Percentiles rank a stretch among this genome's conserved stretches.
phyloP scores from a whole-genome alignment of 2,888 invertebrate species.

The Idaea dimidiata region DNA sequence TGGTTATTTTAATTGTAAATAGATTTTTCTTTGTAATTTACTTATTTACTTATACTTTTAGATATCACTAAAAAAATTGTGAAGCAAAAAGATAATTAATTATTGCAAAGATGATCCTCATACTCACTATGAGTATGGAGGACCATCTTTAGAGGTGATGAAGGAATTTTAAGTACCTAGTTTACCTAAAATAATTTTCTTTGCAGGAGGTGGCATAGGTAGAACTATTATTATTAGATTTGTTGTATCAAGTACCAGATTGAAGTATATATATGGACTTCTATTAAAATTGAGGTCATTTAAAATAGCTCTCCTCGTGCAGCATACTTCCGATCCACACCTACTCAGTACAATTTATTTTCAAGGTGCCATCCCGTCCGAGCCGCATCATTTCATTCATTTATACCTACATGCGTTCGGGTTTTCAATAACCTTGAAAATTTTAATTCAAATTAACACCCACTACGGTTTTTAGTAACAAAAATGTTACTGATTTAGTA shows the following conservation, averaged over 20 bases:
- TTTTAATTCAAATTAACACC: constrained; percentile 24
- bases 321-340: constrained; percentile 34
- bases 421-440: constrained; percentile 70
- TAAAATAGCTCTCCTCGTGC: constrained; percentile 18
- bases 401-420: constrained; percentile 41
- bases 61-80: no score
- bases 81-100: no score
- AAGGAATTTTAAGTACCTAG: neutral
- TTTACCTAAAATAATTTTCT: neutral
- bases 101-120: neutral
- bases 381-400: constrained; percentile 56
- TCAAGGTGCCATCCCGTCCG: constrained; percentile 57
- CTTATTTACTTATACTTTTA: no score
- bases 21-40: no score
- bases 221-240: neutral
- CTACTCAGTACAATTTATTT: constrained; percentile 48
- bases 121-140: neutral
- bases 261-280: neutral
- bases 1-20: no score
- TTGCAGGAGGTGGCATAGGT: neutral
- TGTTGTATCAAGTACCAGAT: constrained; percentile 3
- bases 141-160: neutral
- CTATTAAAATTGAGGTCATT: neutral
- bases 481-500: neutral
- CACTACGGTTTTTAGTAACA: constrained; percentile 6